These are phyloP conservation scores for Drosophila formosana DNA, from an alignment of 2,888 invertebrate genomes.

Conservation along the genomic window DNA sequence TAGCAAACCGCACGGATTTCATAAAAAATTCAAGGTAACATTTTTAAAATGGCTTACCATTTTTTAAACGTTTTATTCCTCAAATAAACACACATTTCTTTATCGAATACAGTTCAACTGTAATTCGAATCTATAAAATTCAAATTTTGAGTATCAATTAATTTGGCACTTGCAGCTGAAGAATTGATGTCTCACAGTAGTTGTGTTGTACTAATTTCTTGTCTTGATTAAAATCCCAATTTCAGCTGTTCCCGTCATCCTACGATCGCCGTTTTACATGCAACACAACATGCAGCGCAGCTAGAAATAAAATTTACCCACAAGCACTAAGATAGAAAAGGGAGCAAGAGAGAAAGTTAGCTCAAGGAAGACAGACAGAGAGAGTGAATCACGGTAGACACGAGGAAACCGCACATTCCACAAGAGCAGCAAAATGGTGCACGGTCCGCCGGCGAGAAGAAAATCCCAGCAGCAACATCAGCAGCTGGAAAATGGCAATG, in stretches of 20 bases:
- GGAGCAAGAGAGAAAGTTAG: not conserved
- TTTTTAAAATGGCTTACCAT: too few relatives aligned
- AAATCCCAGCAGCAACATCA: conserved; percentile 70
- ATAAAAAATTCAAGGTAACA: too few relatives aligned
- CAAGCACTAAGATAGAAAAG: not conserved
- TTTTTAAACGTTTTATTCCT: too few relatives aligned
- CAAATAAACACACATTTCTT: too few relatives aligned
- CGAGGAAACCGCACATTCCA: conserved; percentile 6
- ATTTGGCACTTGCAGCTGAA: not conserved
- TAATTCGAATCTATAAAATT: too few relatives aligned
- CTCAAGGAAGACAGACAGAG: not conserved
- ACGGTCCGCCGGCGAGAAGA: conserved; percentile 82
- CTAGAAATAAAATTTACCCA: conserved; percentile 10
- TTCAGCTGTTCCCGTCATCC: conserved; percentile 16
- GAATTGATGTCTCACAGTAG: not conserved
- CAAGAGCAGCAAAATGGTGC: conserved; percentile 79
- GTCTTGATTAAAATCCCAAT: not conserved
- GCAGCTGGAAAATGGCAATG: conserved; percentile 35
- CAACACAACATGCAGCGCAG: conserved; percentile 47
- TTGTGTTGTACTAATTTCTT: conserved; percentile 5
- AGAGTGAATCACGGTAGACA: not conserved
- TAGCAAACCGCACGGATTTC: too few relatives aligned
- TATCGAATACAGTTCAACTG: too few relatives aligned
- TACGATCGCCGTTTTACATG: conserved; percentile 7
- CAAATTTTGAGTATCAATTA: too few relatives aligned